Evolutionary conservation across 2,888 invertebrate genomes (phyloP), one percentile per base, ranked within the genome.

Genomic region (Drosophila peninsularis): DNA sequence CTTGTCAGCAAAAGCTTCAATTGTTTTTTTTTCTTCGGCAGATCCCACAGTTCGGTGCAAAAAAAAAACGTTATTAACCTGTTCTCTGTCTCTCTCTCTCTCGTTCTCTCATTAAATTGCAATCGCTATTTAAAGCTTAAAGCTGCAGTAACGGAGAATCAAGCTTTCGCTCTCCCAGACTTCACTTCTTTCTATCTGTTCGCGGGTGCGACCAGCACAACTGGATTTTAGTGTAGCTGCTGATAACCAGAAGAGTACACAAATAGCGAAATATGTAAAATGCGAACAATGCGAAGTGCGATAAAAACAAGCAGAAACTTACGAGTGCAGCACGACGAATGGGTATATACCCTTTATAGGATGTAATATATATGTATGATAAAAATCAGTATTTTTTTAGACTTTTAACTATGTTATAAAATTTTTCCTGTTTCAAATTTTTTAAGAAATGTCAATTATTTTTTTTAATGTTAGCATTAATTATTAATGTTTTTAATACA

Each of bases 211-310:
- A 65, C 54, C 60, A 65, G 19, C 72, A 60, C 53, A 55, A 27
- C 27, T 52, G 44, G 7, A 37, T 62, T 45, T 21, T 13, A n/a
- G 44, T 41, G 14, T 52, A 62, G 50, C 56, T 56, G 44, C 13
- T 76, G 82, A 86, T 83, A 82, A 82, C 75, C 45, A 62, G 60
- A 62, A 74, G 42, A 44, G 76, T 71, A 80, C 65, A 82, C 77
- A 81, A 74, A 72, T 27, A 62, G 67, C 62, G 69, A 64, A 62
- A 61, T 76, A 66, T 80, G 82, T 71, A 77, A 78, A 83, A 53
- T 76, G 62, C 64, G 70, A 77, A 19, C 39, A 53, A 39, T 39
- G 19, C 36, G 71, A 75, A 73, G 61, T 80, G 82, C 70, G 86
- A 53, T 53, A 83, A 87, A 76, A 75, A 36, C 50, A 50, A 36